Percentiles rank a stretch among this genome's conserved stretches.
Conservation (phyloP, 2,888 invertebrate genomes). For the Chrysopilus asiliformis region DNA sequence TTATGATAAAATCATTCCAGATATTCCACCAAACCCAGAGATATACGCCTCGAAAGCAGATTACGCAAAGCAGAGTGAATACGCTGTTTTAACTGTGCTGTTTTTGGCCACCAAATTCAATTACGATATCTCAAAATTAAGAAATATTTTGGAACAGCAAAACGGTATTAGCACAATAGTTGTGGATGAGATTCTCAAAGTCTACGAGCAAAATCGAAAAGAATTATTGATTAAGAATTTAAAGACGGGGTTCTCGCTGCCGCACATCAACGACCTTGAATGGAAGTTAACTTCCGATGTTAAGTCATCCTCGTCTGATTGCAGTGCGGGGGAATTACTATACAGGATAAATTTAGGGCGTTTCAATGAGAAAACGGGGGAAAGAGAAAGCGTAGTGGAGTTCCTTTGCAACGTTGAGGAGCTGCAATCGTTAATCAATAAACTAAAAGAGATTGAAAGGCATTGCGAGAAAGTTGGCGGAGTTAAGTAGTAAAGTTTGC, state of each 20-base stretch:
- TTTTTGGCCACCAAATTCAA: conserved; percentile 28
- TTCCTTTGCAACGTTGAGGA: conserved; percentile 34
- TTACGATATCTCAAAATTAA: conserved; percentile 23
- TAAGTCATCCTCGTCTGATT: conserved; percentile 29
- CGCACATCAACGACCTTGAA: conserved; percentile 32
- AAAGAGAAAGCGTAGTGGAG: conserved; percentile 29
- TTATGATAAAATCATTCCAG: conserved; percentile 16
- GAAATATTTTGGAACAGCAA: conserved; percentile 25
- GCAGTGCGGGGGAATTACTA: conserved; percentile 25
- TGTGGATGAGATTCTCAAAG: conserved; percentile 26
- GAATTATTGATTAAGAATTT: conserved; percentile 27
- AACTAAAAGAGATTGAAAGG: conserved; percentile 33
- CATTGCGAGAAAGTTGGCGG: conserved; percentile 28
- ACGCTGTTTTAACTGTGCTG: conserved; percentile 28
- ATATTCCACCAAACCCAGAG: conserved; percentile 33
- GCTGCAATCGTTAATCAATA: conserved; percentile 32
- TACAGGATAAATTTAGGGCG: conserved; percentile 31
- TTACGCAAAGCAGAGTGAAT: conserved; percentile 33
- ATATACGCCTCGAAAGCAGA: conserved; percentile 31
- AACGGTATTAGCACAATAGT: conserved; percentile 18
- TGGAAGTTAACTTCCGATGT: conserved; percentile 34
- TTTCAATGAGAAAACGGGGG: conserved; percentile 25
- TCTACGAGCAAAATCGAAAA: conserved; percentile 28
- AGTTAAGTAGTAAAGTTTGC: too few species aligned
- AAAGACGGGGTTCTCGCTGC: conserved; percentile 27